A percentile compares a stretch with the other conserved stretches of the same genome.
These are phyloP conservation scores for Emmelina monodactyla DNA, from an alignment of 2,888 invertebrate genomes.

Conservation along the genomic window DNA sequence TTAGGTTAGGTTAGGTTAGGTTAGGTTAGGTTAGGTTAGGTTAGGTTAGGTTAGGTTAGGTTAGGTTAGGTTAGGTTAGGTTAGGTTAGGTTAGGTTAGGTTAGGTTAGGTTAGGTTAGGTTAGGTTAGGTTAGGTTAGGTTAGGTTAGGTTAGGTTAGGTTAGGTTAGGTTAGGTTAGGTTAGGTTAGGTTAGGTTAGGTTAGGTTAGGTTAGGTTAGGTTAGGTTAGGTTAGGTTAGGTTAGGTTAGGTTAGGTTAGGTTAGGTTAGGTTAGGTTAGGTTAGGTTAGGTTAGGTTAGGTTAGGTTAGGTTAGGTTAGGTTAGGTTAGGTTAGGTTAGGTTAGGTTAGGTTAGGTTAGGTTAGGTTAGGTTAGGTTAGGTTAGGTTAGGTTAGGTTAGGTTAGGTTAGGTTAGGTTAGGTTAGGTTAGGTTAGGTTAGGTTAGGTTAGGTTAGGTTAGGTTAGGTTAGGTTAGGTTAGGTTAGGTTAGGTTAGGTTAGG, in stretches of 20 bases:
- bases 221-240: slow-evolving; percentile 15
- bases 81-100: slow-evolving; percentile 11
- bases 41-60: slow-evolving; percentile 13
- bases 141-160: slow-evolving; percentile 11
- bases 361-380: slow-evolving; percentile 24
- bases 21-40: slow-evolving; percentile 12
- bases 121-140: slow-evolving; percentile 13
- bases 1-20: slow-evolving; percentile 12
- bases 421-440: slow-evolving; percentile 17
- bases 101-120: slow-evolving; percentile 10
- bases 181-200: slow-evolving; percentile 15
- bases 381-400: slow-evolving; percentile 23
- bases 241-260: slow-evolving; percentile 16
- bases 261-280: slow-evolving; percentile 16
- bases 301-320: slow-evolving; percentile 21
- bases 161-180: slow-evolving; percentile 11
- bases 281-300: slow-evolving; percentile 12
- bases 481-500: slow-evolving; percentile 14
- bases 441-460: slow-evolving; percentile 14
- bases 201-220: slow-evolving; percentile 14
- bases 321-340: slow-evolving; percentile 21
- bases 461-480: slow-evolving; percentile 8
- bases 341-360: slow-evolving; percentile 22
- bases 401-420: slow-evolving; percentile 22
- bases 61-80: slow-evolving; percentile 12